Evolutionary conservation across 2,113 vertebrate species (phyloP).

Genomic region (Spilogale gracilis): DNA sequence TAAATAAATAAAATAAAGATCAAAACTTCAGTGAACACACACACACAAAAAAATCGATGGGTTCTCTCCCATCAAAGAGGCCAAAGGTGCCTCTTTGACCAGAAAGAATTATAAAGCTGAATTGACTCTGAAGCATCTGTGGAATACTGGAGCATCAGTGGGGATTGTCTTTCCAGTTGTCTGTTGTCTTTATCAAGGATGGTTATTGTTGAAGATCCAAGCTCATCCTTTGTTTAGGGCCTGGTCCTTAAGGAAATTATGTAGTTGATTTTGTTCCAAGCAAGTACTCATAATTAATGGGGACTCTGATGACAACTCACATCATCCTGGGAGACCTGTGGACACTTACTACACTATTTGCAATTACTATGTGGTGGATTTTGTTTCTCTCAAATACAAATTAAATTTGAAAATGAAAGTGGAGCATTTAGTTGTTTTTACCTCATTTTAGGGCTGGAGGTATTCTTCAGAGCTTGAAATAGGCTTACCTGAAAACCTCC

Average conservation of each 20-base stretch:
- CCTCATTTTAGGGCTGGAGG: neutral
- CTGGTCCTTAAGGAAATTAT: neutral
- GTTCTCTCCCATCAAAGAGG: no score
- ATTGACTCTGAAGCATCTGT: neutral
- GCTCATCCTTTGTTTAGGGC: slow-evolving; percentile 19
- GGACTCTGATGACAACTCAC: neutral
- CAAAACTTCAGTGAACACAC: no score
- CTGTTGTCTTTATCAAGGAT: neutral
- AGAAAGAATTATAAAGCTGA: neutral
- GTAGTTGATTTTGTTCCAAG: slow-evolving; percentile 10
- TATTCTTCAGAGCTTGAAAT: neutral
- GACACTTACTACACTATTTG: neutral
- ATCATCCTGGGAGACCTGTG: slow-evolving; percentile 8
- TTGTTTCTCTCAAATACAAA: neutral
- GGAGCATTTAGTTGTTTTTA: neutral
- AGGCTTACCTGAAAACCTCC: neutral
- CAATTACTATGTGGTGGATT: neutral
- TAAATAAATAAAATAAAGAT: no score
- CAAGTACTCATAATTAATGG: neutral
- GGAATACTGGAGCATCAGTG: neutral
- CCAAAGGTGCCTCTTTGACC: neutral
- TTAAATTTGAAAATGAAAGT: neutral
- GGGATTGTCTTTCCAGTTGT: neutral
- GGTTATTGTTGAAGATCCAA: neutral
- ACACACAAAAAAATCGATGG: no score